These are phyloP conservation scores for Ursus arctos DNA, from an alignment of 2,113 vertebrate genomes.

Conservation along the genomic window DNA sequence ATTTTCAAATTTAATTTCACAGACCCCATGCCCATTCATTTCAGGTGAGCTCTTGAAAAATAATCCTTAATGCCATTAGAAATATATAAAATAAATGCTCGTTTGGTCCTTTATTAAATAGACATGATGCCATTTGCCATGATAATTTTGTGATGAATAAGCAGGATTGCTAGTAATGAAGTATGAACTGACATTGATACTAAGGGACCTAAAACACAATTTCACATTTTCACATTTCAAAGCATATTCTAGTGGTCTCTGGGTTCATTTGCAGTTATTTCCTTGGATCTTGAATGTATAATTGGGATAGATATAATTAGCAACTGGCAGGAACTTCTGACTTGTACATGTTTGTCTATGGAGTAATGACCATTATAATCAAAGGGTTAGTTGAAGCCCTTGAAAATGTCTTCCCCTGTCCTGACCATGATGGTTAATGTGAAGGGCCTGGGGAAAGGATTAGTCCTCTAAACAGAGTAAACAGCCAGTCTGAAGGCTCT, in stretches of 20 bases:
- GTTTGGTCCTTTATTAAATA: background rate
- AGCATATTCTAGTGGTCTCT: background rate
- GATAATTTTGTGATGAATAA: background rate
- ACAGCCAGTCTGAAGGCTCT: too few relatives aligned
- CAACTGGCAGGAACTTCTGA: background rate
- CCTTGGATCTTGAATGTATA: background rate
- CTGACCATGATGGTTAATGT: background rate
- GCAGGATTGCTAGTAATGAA: background rate
- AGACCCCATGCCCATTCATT: background rate
- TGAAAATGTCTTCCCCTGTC: background rate
- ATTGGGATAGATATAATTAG: background rate
- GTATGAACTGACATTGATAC: background rate
- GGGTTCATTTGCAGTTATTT: slow-evolving; percentile 12
- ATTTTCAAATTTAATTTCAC: background rate
- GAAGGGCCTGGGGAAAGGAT: background rate
- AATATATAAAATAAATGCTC: background rate
- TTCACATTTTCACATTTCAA: background rate
- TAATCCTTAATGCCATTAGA: background rate
- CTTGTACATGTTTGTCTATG: background rate
- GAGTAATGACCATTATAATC: background rate
- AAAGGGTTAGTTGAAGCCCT: background rate
- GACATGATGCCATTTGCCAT: background rate
- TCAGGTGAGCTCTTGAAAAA: background rate
- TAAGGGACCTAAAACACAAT: background rate
- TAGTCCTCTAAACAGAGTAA: background rate